phyloP scores from a whole-genome alignment of 2,797 vertebrate genomes.

The Pampus argenteus region DNA sequence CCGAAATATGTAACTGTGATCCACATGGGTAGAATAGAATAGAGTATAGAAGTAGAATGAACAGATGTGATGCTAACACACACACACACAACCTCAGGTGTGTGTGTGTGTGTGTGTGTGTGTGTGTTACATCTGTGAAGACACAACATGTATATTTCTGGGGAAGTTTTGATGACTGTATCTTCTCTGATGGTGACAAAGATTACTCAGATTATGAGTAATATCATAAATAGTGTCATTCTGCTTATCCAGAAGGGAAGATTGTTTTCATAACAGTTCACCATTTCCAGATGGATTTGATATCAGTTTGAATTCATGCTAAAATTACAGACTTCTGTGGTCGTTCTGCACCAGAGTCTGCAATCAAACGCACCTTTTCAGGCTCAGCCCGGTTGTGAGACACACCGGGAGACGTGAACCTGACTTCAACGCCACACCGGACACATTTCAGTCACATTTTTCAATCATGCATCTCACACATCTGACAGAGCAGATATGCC shows the following conservation, averaged over 20 bases:
- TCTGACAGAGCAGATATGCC: neutral
- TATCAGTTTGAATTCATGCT: neutral
- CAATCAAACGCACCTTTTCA: too few species aligned
- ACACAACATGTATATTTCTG: too few species aligned
- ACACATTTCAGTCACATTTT: neutral
- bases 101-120: too few species aligned
- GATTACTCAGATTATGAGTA: neutral
- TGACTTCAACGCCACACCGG: neutral
- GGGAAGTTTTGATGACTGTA: too few species aligned
- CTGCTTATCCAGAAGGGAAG: too few species aligned
- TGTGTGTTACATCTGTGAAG: too few species aligned
- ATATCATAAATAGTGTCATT: neutral
- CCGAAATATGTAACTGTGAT: slow-evolving; percentile 5
- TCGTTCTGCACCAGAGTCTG: neutral
- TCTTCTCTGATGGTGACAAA: too few species aligned
- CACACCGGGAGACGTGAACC: too few species aligned
- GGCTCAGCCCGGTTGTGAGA: too few species aligned
- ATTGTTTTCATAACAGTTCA: neutral
- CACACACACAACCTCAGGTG: too few species aligned
- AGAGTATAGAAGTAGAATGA: neutral
- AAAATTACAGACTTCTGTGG: neutral
- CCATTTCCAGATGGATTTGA: neutral
- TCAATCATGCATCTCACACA: neutral
- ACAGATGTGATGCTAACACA: too few species aligned
- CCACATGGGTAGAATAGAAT: neutral